phyloP scores from a whole-genome alignment of 2,797 vertebrate genomes.

The Anguilla pacifica region DNA sequence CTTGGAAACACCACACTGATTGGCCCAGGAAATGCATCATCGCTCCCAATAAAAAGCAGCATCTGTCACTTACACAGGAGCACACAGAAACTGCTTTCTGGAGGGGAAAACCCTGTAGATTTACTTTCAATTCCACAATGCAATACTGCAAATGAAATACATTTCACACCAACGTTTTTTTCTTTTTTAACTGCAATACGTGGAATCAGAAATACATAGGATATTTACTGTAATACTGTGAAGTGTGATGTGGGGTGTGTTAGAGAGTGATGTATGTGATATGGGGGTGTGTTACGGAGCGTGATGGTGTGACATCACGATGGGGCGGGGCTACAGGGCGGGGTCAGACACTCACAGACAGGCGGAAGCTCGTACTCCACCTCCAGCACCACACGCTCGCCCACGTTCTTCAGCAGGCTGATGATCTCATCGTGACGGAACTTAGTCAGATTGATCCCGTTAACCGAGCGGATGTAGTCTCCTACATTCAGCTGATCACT shows the following conservation, averaged over 20 bases:
- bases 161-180: not conserved
- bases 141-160: not conserved
- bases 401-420: constrained; percentile 95
- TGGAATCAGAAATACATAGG: no score
- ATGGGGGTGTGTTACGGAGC: no score
- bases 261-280: no score
- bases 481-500: constrained; percentile 96
- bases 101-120: not conserved
- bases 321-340: no score
- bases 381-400: constrained; percentile 91
- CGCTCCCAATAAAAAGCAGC: constrained; percentile 20
- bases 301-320: no score
- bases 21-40: not conserved
- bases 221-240: not conserved
- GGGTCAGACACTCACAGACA: constrained; percentile 45
- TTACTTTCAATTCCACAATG: not conserved
- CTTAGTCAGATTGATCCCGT: constrained; percentile 94
- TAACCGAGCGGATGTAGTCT: constrained; percentile 95
- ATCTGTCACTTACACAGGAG: not conserved
- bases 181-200: no score
- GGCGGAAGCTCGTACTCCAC: constrained; percentile 94
- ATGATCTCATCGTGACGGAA: constrained; percentile 98
- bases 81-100: not conserved
- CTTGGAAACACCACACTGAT: not conserved
- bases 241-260: not conserved